Evolutionary conservation across 1,140 invertebrate species (phyloP), one percentile per base, ranked within the genome.

Genomic region (Trinorchestia longiramus): DNA sequence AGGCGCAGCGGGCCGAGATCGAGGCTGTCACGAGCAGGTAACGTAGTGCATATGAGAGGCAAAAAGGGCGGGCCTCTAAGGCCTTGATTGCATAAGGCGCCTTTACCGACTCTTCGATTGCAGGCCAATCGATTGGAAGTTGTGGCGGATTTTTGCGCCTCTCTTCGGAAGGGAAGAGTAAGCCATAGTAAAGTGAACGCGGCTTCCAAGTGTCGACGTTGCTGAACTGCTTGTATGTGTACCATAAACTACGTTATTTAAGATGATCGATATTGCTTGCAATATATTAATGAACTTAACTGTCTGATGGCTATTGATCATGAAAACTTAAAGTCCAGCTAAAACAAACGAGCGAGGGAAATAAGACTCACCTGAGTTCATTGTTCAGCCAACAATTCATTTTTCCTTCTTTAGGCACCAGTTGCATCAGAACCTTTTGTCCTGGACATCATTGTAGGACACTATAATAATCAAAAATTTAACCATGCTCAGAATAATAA

Each of bases 41-140:
- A 94, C 92, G 40, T 94, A 94, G 92, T 94, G 92, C 43, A 94
- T 6, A 94, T 94, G 92, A 94, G 92, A 91, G 92, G 43, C 92
- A 40, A 94, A 47, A 94, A 47, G 44, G 43, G 44, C 44, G 19
- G 36, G 8, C 17, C 92, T 45, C 92, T 11, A 42, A 40, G 43
- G 92, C 92, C 44, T 43, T 94, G 92, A 94, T 94, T 94, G 92
- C 92, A 94, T 45, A 40, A 47, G 40, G 44, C 44, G 92, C 92
- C 92, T 94, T 94, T 45, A 28, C 92, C 44, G 43, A 90, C n/a
- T 90, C 88, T 90, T 90, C 88, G 88, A 90, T 90, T 90, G 88
- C 88, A 42, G 36, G 41, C 44, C 92, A 47, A 45, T 43, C 92
- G 44, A 94, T 94, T 43, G 28, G 62, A 77, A 77, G 62, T 77